Conservation (phyloP, 1,140 invertebrate genomes). For the Pseudobourletiella spinata region DNA sequence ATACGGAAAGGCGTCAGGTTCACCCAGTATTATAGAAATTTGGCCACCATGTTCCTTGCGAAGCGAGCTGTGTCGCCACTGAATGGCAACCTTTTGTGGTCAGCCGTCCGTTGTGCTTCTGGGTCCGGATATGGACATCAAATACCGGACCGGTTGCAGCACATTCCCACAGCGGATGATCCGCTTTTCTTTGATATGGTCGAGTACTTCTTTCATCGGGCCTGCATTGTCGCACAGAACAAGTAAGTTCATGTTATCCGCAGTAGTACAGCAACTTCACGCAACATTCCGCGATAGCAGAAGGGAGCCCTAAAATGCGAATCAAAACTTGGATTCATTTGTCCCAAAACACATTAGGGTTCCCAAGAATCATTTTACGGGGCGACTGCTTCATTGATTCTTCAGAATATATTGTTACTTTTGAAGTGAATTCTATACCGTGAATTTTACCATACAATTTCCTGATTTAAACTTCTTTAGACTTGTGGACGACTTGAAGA, state of each 20-base stretch:
- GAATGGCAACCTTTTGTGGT: not conserved
- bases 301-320: not conserved
- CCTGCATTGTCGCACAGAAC: slow-evolving; percentile 49
- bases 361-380: not conserved
- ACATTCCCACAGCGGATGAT: slow-evolving; percentile 63
- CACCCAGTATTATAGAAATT: not conserved
- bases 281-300: no score
- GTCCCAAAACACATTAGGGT: not conserved
- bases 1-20: not conserved
- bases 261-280: not conserved
- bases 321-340: not conserved
- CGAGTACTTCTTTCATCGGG: slow-evolving; percentile 86
- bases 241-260: not conserved
- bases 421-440: not conserved
- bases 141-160: slow-evolving; percentile 73
- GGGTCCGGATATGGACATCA: slow-evolving; percentile 48
- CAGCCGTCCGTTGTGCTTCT: not conserved
- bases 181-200: slow-evolving; percentile 91
- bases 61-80: not conserved
- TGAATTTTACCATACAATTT: not conserved
- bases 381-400: no score
- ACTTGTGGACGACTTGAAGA: slow-evolving; percentile 69
- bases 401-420: no score
- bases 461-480: slow-evolving; percentile 44
- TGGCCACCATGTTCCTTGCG: not conserved